Evolutionary conservation across 2,797 vertebrate species (phyloP).

Genomic region (Octomys mimax): DNA sequence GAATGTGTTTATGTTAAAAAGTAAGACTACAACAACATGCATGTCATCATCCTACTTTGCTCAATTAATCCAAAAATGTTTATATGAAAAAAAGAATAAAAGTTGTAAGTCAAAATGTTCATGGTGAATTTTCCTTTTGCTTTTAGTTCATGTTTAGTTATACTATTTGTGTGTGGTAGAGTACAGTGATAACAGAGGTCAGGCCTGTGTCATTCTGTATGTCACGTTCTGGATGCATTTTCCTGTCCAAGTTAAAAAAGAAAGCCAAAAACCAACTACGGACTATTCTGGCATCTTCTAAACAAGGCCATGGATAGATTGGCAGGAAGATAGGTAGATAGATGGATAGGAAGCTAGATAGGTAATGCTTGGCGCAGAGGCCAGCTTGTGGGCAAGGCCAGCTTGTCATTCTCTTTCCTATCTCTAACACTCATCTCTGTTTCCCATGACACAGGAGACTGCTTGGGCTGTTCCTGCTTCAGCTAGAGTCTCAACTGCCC

Average conservation of each 20-base stretch:
- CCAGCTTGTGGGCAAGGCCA: neutral
- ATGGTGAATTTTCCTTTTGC: constrained; percentile 36
- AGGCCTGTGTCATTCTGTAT: neutral
- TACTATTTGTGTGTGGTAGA: neutral
- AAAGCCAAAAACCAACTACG: neutral
- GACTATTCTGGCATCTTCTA: neutral
- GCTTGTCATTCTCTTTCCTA: neutral
- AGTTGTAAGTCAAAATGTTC: neutral
- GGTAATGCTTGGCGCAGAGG: neutral
- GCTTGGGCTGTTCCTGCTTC: neutral
- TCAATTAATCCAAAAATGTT: neutral
- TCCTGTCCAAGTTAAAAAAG: neutral
- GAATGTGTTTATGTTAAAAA: constrained; percentile 15
- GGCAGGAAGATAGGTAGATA: neutral
- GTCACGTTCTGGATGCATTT: neutral
- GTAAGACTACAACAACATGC: neutral
- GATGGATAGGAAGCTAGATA: neutral
- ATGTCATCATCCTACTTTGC: neutral
- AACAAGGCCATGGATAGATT: neutral
- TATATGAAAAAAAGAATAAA: neutral
- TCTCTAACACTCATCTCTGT: neutral
- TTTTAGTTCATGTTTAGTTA: neutral
- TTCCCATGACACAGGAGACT: neutral
- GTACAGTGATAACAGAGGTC: neutral
- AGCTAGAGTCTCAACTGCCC: neutral